phyloP scores from a whole-genome alignment of 2,113 vertebrate genomes.

The Sisor rabdophorus region DNA sequence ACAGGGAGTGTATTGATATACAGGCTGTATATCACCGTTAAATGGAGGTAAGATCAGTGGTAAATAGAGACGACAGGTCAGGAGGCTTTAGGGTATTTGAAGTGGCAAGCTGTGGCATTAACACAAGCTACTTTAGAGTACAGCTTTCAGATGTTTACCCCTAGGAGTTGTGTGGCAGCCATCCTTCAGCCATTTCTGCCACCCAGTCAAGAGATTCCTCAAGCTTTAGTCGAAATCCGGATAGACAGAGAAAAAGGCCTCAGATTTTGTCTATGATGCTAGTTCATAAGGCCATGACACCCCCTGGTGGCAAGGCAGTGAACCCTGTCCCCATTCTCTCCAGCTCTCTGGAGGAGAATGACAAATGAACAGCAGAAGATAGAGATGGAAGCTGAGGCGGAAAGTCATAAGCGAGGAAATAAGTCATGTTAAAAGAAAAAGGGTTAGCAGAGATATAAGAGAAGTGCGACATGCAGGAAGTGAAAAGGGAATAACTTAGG shows the following conservation, averaged over 20 bases:
- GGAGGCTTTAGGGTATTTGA: conserved; percentile 14
- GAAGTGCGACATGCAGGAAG: conserved; percentile 20
- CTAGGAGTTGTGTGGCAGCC: conserved; percentile 25
- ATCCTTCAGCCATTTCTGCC: conserved; percentile 44
- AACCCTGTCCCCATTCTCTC: conserved; percentile 47
- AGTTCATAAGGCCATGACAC: conserved; percentile 58
- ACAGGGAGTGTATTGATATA: neutral
- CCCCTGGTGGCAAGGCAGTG: conserved; percentile 57
- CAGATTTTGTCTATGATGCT: conserved; percentile 19
- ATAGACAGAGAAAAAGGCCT: conserved; percentile 12
- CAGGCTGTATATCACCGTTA: neutral
- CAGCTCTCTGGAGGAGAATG: conserved; percentile 33
- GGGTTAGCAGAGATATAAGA: conserved; percentile 18
- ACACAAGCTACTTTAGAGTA: conserved; percentile 21
- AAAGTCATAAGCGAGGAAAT: neutral
- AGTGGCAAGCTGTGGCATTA: neutral
- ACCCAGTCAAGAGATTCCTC: conserved; percentile 47
- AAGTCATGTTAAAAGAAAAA: conserved; percentile 32
- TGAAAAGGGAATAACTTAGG: conserved; percentile 7
- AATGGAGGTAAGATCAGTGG: neutral
- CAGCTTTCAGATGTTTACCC: conserved; percentile 45
- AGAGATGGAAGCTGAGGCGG: conserved; percentile 16
- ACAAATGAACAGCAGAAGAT: conserved; percentile 35
- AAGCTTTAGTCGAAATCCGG: neutral
- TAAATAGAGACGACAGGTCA: conserved; percentile 10